A percentile compares a stretch with the other conserved stretches of the same genome.
These are phyloP conservation scores for Helicoverpa armigera DNA, from an alignment of 1,140 invertebrate genomes.

Conservation along the genomic window DNA sequence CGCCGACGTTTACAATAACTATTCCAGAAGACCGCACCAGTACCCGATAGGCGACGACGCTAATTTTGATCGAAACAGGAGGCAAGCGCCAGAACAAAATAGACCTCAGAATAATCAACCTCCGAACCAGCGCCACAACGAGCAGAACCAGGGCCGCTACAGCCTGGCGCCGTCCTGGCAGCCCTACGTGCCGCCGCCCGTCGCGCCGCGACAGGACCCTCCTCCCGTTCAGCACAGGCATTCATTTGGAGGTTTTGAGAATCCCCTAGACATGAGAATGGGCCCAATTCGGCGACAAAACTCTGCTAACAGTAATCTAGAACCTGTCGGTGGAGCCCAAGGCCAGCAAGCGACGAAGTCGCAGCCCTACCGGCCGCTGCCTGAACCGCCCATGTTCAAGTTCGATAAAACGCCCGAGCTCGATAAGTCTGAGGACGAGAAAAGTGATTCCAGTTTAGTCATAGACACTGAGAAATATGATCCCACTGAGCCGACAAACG, in stretches of 20 bases:
- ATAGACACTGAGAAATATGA: conserved; percentile 89
- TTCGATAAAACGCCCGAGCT: conserved; percentile 78
- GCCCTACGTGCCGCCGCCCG: conserved; percentile 62
- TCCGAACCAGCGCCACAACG: conserved; percentile 18
- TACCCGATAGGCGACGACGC: conserved; percentile 64
- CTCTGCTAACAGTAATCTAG: conserved; percentile 18
- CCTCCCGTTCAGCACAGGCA: conserved; percentile 55
- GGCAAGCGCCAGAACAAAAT: conserved; percentile 54
- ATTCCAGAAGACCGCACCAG: conserved; percentile 61
- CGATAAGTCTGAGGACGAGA: conserved; percentile 87
- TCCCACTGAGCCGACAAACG: conserved; percentile 89
- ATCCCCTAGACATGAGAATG: conserved; percentile 75
- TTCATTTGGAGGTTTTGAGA: conserved; percentile 74
- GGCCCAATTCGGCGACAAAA: conserved; percentile 55
- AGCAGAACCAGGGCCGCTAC: conserved; percentile 60
- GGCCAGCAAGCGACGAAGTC: conserved; percentile 62
- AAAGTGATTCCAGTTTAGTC: conserved; percentile 89
- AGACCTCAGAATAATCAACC: conserved; percentile 54
- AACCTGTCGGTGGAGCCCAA: not conserved
- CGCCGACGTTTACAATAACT: conserved; percentile 63
- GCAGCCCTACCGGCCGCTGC: conserved; percentile 38
- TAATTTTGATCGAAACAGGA: conserved; percentile 64
- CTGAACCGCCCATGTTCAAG: conserved; percentile 86
- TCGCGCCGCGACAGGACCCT: conserved; percentile 50
- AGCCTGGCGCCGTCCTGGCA: conserved; percentile 59